phyloP scores from a whole-genome alignment of 2,888 invertebrate species.

The Phaedon cochleariae region DNA sequence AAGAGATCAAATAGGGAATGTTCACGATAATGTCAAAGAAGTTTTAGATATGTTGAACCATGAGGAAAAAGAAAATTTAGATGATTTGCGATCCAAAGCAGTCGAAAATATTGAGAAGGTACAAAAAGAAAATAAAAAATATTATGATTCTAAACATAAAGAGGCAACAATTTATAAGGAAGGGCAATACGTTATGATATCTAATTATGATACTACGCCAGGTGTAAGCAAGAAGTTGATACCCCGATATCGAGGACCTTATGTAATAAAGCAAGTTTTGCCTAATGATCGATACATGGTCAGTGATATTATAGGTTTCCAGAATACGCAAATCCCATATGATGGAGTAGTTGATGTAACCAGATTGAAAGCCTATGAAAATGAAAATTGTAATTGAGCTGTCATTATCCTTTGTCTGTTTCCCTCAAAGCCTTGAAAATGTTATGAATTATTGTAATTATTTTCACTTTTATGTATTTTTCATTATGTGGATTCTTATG shows the following conservation, averaged over 20 bases:
- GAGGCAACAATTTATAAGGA: conserved; percentile 26
- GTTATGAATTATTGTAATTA: too few relatives aligned
- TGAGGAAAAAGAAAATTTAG: neutral
- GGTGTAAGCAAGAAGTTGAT: too few relatives aligned
- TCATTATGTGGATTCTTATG: too few relatives aligned
- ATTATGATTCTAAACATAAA: conserved; percentile 45
- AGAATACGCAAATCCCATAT: too few relatives aligned
- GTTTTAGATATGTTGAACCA: neutral
- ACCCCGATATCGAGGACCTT: too few relatives aligned
- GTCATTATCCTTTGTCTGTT: too few relatives aligned
- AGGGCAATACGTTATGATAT: conserved; percentile 47
- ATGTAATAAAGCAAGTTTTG: neutral
- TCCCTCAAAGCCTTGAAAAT: too few relatives aligned
- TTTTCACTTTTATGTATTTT: too few relatives aligned
- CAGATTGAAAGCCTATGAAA: conserved; percentile 24
- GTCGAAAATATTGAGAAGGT: conserved; percentile 7
- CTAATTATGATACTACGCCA: too few relatives aligned
- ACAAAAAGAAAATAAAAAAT: conserved; percentile 17
- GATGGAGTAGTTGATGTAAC: too few relatives aligned
- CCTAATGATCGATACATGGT: conserved; percentile 42
- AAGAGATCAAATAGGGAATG: conserved; percentile 15
- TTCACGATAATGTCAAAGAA: conserved; percentile 15
- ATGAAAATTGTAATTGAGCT: conserved; percentile 2
- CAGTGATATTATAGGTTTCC: conserved; percentile 27
- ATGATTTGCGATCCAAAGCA: conserved; percentile 4